A percentile compares a stretch with the other conserved stretches of the same genome.
Evolutionary conservation across 2,797 vertebrate species (phyloP).

Genomic region (Poecilia velifera): DNA sequence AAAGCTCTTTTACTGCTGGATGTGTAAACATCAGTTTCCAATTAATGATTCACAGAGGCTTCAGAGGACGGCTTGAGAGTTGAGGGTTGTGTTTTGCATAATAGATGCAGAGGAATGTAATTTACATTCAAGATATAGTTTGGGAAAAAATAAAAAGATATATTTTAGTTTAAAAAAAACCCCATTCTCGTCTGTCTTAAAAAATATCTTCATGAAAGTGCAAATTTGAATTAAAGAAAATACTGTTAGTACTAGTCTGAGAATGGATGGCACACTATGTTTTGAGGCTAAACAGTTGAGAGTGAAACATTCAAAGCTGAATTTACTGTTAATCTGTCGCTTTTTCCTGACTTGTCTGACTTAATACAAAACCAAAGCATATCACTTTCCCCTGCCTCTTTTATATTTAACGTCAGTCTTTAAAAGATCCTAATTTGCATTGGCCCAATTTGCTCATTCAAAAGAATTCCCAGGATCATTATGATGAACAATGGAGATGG

Average conservation of each 20-base stretch:
- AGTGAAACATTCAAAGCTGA: not conserved
- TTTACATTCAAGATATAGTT: slow-evolving; percentile 43
- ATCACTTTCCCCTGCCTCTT: not conserved
- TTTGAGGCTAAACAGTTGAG: not conserved
- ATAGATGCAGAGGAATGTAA: slow-evolving; percentile 43
- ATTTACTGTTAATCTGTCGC: not conserved
- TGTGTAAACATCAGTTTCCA: slow-evolving; percentile 38
- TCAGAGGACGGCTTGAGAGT: slow-evolving; percentile 17
- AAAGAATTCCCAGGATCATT: slow-evolving; percentile 46
- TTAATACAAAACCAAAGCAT: not conserved
- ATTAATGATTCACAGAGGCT: slow-evolving; percentile 52
- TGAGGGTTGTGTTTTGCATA: slow-evolving; percentile 52
- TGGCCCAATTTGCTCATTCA: slow-evolving; percentile 27
- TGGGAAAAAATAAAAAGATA: too few relatives aligned
- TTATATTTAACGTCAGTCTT: not conserved
- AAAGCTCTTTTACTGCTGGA: slow-evolving; percentile 18
- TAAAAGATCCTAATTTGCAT: slow-evolving; percentile 18
- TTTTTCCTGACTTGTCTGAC: slow-evolving; percentile 2
- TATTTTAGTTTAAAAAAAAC: not conserved
- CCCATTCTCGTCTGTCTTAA: not conserved
- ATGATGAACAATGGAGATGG: slow-evolving; percentile 49
- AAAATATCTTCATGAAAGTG: not conserved
- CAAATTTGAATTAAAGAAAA: not conserved
- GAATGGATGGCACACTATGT: not conserved
- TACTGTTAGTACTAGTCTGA: not conserved